Percentiles rank a stretch among this genome's conserved stretches.
Evolutionary conservation across 2,888 invertebrate species (phyloP).

Genomic region (Drosophila mimetica): DNA sequence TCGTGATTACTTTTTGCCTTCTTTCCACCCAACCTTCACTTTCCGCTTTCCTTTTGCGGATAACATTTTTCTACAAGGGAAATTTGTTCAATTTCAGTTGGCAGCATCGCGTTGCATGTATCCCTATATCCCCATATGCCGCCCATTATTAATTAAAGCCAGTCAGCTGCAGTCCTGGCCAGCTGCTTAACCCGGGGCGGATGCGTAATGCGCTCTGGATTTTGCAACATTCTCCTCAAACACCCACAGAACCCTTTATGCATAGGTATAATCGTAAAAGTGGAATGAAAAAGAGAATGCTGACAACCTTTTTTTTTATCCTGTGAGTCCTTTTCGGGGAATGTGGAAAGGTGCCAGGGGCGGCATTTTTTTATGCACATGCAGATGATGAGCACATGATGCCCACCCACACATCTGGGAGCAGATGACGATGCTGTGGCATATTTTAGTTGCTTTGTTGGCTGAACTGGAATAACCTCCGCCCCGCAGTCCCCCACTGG

Average conservation of each 20-base stretch:
- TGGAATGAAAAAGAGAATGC: conserved; percentile 28
- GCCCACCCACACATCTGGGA: conserved; percentile 20
- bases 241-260: conserved; percentile 42
- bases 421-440: conserved; percentile 35
- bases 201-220: conserved; percentile 37
- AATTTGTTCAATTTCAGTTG: conserved; percentile 43
- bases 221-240: conserved; percentile 32
- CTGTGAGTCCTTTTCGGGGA: conserved; percentile 15
- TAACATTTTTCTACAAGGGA: conserved; percentile 56
- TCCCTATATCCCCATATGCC: not conserved
- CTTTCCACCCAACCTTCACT: not conserved
- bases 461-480: conserved; percentile 35
- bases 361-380: conserved; percentile 44
- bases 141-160: conserved; percentile 55
- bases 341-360: conserved; percentile 40
- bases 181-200: conserved; percentile 44
- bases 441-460: conserved; percentile 58
- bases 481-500: not conserved
- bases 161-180: conserved; percentile 44
- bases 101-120: conserved; percentile 5
- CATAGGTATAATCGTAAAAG: conserved; percentile 54
- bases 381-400: conserved; percentile 39
- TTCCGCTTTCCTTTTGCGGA: conserved; percentile 4
- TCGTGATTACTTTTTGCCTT: conserved; percentile 61
- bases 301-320: conserved; percentile 40